phyloP scores from a whole-genome alignment of 2,888 invertebrate genomes.

The Philaethria dido region DNA sequence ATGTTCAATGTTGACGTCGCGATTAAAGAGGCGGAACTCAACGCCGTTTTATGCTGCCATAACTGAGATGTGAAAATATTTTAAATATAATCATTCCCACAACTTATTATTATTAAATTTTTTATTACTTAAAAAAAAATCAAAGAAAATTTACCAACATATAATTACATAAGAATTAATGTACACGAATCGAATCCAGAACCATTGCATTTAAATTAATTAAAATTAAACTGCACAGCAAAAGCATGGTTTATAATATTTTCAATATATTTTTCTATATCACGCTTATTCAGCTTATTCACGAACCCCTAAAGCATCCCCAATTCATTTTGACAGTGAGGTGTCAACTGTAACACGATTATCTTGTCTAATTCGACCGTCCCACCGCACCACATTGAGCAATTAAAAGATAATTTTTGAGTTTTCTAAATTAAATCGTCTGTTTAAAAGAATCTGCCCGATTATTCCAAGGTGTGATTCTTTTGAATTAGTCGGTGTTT shows the following conservation, averaged over 20 bases:
- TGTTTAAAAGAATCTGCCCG: constrained; percentile 45
- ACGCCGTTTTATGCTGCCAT: too few species aligned
- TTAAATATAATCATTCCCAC: too few species aligned
- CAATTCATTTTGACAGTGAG: constrained; percentile 47
- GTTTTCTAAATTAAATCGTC: constrained; percentile 49
- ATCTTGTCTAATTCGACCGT: constrained; percentile 49
- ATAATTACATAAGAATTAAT: too few species aligned
- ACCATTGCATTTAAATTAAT: background rate
- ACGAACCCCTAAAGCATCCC: constrained; percentile 46
- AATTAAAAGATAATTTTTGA: constrained; percentile 58
- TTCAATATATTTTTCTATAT: constrained; percentile 2
- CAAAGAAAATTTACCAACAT: too few species aligned
- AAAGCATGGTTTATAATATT: background rate
- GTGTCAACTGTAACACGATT: constrained; percentile 55
- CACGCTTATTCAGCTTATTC: background rate
- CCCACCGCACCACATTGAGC: constrained; percentile 46
- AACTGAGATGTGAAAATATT: too few species aligned
- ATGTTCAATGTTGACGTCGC: too few species aligned
- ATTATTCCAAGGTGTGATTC: constrained; percentile 47
- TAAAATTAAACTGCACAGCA: background rate
- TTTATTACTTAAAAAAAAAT: too few species aligned
- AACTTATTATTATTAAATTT: too few species aligned
- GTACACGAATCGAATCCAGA: background rate
- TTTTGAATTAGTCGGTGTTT: constrained; percentile 19
- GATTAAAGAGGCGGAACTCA: too few species aligned